These are phyloP conservation scores for Pipra filicauda DNA, from an alignment of 2,113 vertebrate genomes.

Conservation along the genomic window DNA sequence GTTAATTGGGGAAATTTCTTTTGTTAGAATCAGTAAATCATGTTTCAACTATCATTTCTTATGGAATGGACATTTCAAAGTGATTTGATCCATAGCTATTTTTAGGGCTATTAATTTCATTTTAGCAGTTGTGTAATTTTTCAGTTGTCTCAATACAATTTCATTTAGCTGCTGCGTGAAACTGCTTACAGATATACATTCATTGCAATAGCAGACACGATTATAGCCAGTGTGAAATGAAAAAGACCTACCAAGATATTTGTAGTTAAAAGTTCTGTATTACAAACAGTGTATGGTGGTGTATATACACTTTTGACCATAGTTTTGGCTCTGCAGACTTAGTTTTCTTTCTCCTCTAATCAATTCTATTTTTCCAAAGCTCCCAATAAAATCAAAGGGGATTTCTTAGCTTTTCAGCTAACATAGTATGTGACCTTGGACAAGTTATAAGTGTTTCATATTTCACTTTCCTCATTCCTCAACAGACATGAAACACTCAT, in stretches of 20 bases:
- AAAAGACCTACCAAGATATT: background rate
- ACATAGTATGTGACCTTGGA: background rate
- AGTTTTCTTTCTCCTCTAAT: background rate
- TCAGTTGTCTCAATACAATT: conserved; percentile 8
- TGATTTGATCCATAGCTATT: background rate
- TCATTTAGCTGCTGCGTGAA: background rate
- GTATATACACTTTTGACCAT: background rate
- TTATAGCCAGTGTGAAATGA: background rate
- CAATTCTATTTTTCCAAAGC: background rate
- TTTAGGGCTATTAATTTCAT: background rate
- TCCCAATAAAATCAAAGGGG: background rate
- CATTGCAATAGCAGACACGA: background rate
- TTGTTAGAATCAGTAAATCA: background rate
- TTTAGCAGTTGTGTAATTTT: conserved; percentile 29
- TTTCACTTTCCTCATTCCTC: background rate
- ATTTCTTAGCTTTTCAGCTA: background rate
- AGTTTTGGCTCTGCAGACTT: background rate
- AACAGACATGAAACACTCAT: background rate
- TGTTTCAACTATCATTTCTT: background rate
- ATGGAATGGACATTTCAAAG: background rate
- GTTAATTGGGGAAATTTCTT: background rate
- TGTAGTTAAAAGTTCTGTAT: background rate
- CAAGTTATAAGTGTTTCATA: background rate
- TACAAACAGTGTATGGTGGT: background rate
- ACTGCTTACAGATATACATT: background rate